Percentiles rank a stretch among this genome's conserved stretches.
Conservation (phyloP, 2,113 vertebrate genomes). For the Zingel zingel region DNA sequence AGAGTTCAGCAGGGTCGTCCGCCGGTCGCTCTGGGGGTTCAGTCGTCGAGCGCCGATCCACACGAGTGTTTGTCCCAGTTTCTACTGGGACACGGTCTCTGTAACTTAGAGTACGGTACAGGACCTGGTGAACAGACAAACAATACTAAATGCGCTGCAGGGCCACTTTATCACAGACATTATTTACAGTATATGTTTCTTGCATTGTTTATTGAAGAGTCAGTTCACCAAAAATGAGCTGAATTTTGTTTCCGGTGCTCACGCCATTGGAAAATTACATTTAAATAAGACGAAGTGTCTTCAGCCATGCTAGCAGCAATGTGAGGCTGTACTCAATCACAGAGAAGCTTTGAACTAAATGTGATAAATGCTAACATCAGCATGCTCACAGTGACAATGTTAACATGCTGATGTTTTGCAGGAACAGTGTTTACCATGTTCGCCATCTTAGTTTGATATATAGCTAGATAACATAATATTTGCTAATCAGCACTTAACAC, state of each 20-base stretch:
- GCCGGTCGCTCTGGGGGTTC: conserved; percentile 76
- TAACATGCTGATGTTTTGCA: background rate
- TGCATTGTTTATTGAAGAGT: background rate
- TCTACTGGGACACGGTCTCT: conserved; percentile 85
- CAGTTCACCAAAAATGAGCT: background rate
- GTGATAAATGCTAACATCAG: background rate
- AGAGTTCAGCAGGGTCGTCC: conserved; percentile 94
- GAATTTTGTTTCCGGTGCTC: too few relatives aligned
- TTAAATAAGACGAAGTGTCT: background rate
- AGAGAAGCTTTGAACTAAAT: background rate
- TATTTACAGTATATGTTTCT: background rate
- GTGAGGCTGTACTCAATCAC: background rate
- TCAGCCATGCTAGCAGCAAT: background rate
- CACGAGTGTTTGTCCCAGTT: conserved; percentile 73
- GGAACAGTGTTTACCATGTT: background rate
- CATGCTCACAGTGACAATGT: background rate
- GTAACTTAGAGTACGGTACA: conserved; percentile 94
- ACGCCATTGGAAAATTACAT: background rate
- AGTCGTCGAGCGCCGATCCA: conserved; percentile 80
- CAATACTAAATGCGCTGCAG: background rate
- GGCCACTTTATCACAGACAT: background rate
- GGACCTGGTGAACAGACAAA: conserved; percentile 71
- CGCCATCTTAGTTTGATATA: background rate
- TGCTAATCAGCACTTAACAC: background rate
- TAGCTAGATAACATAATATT: too few relatives aligned